phyloP scores from a whole-genome alignment of 1,140 invertebrate genomes.

The Ridgeia piscesae region DNA sequence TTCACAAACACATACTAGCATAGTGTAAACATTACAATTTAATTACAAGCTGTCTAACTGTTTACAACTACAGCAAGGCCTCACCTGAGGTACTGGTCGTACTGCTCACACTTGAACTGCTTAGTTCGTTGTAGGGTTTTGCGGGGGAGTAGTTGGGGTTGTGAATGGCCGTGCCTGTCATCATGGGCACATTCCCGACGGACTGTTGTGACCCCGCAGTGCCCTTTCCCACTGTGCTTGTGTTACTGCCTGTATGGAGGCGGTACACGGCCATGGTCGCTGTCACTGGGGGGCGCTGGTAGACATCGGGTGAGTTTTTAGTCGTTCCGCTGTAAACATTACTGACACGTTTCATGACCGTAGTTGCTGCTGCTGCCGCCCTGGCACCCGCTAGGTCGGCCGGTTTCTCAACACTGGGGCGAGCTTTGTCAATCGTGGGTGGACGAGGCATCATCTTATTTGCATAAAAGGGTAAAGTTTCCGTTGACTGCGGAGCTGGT shows the following conservation, averaged over 20 bases:
- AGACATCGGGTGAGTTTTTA: not conserved
- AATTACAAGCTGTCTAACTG: not conserved
- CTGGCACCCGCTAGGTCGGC: not conserved
- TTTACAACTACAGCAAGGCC: too few species aligned
- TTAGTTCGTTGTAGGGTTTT: constrained; percentile 47
- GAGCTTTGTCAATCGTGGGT: not conserved
- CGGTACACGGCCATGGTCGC: not conserved
- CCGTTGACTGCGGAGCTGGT: not conserved
- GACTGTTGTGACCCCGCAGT: not conserved
- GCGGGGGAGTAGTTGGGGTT: constrained; percentile 50
- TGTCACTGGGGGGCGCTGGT: not conserved
- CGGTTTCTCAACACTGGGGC: not conserved
- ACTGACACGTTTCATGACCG: not conserved
- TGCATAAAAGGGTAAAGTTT: not conserved
- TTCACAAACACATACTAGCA: not conserved
- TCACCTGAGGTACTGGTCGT: constrained; percentile 11
- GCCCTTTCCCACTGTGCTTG: constrained; percentile 29
- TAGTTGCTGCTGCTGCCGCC: not conserved
- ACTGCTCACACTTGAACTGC: constrained; percentile 11
- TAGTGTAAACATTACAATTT: not conserved
- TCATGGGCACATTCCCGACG: not conserved
- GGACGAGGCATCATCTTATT: not conserved
- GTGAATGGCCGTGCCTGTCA: constrained; percentile 30
- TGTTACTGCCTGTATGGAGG: not conserved
- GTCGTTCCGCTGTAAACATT: not conserved